A percentile compares a stretch with the other conserved stretches of the same genome.
phyloP scores from a whole-genome alignment of 2,888 invertebrate genomes.

The Ryuthela nishihirai region DNA sequence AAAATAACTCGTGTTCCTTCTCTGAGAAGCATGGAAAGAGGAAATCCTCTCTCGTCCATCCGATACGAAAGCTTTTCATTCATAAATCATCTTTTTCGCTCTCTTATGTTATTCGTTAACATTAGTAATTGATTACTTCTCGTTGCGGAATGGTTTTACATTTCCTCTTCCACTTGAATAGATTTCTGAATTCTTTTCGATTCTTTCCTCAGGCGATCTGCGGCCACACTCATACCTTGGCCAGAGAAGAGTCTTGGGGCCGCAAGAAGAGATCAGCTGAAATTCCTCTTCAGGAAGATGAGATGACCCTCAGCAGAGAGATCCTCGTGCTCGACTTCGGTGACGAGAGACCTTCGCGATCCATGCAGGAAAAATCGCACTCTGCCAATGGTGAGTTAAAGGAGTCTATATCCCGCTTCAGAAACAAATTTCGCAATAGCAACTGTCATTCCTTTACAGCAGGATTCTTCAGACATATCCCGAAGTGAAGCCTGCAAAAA shows the following conservation, averaged over 20 bases:
- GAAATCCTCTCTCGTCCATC: background rate
- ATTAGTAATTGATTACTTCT: no score
- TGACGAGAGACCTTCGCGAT: constrained; percentile 59
- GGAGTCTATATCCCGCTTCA: no score
- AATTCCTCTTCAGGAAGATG: constrained; percentile 57
- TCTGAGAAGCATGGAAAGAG: no score
- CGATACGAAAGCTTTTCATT: background rate
- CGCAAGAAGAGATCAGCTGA: constrained; percentile 66
- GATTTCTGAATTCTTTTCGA: background rate
- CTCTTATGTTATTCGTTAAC: no score
- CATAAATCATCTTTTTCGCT: no score
- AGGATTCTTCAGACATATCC: no score
- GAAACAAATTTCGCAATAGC: no score
- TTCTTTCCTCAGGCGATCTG: constrained; percentile 18
- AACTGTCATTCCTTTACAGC: no score
- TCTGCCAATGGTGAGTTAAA: constrained; percentile 40
- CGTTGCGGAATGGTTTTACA: no score
- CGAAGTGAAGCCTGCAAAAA: no score
- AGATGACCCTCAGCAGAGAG: constrained; percentile 92
- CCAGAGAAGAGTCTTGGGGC: constrained; percentile 82
- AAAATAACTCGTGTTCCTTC: no score
- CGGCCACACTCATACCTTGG: constrained; percentile 13
- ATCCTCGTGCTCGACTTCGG: constrained; percentile 89
- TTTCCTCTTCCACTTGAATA: no score
- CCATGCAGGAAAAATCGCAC: constrained; percentile 19